These are phyloP conservation scores for Zaprionus capensis DNA, from an alignment of 1,140 invertebrate genomes.

Conservation along the genomic window DNA sequence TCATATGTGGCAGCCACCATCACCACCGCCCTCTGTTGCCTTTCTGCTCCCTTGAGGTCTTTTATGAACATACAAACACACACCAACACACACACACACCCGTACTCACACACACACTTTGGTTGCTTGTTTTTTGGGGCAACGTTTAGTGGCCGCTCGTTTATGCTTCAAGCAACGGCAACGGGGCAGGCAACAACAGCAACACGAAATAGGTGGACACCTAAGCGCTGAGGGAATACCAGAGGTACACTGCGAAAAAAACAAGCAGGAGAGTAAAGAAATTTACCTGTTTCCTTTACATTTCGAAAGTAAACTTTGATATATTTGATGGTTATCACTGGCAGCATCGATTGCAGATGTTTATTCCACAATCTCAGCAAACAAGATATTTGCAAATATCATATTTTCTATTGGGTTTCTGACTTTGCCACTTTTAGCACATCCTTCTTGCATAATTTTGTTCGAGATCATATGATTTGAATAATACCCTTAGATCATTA, in stretches of 20 bases:
- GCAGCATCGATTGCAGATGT: too few relatives aligned
- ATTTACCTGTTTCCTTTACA: too few relatives aligned
- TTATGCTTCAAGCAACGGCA: slow-evolving; percentile 49
- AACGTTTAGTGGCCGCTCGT: slow-evolving; percentile 75
- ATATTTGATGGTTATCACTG: too few relatives aligned
- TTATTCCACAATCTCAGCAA: too few relatives aligned
- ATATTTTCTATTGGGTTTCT: too few relatives aligned
- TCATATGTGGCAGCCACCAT: not conserved
- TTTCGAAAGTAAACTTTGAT: too few relatives aligned
- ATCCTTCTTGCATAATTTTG: too few relatives aligned
- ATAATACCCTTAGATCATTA: too few relatives aligned
- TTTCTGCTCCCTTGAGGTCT: not conserved
- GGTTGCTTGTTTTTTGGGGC: slow-evolving; percentile 20
- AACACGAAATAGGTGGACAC: slow-evolving; percentile 78
- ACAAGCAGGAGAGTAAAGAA: too few relatives aligned
- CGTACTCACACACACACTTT: not conserved
- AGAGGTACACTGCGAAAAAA: not conserved
- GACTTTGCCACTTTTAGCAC: too few relatives aligned
- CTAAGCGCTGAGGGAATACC: slow-evolving; percentile 62
- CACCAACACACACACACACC: not conserved
- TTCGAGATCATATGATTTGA: too few relatives aligned
- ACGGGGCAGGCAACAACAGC: slow-evolving; percentile 58
- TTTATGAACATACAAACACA: slow-evolving; percentile 9
- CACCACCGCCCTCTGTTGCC: not conserved
- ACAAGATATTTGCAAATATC: too few relatives aligned